Conservation (phyloP, 2,888 invertebrate genomes). For the Aphidoletes aphidimyza region DNA sequence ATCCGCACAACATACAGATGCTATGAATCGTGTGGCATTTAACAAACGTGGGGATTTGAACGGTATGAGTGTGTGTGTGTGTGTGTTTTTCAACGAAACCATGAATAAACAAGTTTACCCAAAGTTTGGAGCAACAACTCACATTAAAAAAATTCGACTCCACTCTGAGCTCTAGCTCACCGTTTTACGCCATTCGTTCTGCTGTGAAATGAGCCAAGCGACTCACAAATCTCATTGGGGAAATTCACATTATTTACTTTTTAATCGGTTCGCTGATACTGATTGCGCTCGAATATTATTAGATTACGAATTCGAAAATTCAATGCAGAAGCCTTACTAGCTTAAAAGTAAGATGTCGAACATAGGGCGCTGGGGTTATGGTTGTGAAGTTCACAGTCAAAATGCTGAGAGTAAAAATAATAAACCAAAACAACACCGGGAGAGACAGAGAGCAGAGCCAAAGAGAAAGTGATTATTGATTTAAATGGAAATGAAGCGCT, state of each 20-base stretch:
- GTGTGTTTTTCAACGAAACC: background rate
- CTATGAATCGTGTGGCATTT: background rate
- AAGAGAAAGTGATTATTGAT: slow-evolving; percentile 5
- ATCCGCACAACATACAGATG: background rate
- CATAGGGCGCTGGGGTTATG: background rate
- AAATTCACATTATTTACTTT: background rate
- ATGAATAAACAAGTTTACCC: background rate
- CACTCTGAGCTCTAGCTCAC: background rate
- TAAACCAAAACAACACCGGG: too few relatives aligned
- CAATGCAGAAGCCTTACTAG: background rate
- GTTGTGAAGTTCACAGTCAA: background rate
- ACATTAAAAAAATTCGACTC: background rate
- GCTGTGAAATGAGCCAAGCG: background rate
- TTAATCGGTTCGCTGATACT: slow-evolving; percentile 20
- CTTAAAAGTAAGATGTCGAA: background rate
- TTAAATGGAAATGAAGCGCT: background rate
- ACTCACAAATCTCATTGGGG: background rate
- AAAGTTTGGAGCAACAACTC: background rate
- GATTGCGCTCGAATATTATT: background rate
- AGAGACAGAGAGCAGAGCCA: too few relatives aligned
- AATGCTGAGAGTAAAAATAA: too few relatives aligned
- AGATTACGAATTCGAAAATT: background rate
- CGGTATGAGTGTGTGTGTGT: too few relatives aligned
- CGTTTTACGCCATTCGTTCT: background rate
- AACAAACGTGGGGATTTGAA: background rate